phyloP scores from a whole-genome alignment of 2,113 vertebrate genomes.

The Tragelaphus strepsiceros region DNA sequence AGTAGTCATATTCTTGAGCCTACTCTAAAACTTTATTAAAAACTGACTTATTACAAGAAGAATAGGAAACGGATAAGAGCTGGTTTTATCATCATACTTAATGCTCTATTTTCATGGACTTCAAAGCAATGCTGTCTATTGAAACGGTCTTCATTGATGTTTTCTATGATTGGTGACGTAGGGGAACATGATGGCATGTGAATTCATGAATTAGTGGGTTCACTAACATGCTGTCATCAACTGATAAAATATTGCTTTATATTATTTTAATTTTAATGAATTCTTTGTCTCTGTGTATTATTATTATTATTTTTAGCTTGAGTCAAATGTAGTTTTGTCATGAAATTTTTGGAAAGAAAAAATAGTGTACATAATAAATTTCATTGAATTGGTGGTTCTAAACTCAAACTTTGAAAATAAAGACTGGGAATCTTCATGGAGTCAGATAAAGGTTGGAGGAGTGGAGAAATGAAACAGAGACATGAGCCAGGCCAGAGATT shows the following conservation, averaged over 20 bases:
- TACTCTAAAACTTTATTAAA: neutral
- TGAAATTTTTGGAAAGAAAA: neutral
- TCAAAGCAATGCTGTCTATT: neutral
- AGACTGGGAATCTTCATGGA: neutral
- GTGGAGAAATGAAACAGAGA: neutral
- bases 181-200: neutral
- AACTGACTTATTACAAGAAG: neutral
- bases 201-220: neutral
- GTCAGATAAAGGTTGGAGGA: neutral
- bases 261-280: neutral
- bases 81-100: neutral
- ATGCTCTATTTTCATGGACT: neutral
- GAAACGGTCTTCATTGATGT: rapidly evolving
- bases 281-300: neutral
- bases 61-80: neutral
- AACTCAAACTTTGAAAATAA: neutral
- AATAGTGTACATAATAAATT: neutral
- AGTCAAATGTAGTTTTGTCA: neutral
- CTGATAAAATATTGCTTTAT: neutral
- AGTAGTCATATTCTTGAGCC: neutral
- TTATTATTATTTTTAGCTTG: neutral
- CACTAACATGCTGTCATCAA: neutral
- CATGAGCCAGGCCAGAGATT: neutral
- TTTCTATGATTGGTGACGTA: neutral
- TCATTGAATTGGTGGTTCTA: neutral